Base-by-base conservation (phyloP, 2,797 vertebrate genomes). In the Lepidocolaptes lacrymiger region DNA sequence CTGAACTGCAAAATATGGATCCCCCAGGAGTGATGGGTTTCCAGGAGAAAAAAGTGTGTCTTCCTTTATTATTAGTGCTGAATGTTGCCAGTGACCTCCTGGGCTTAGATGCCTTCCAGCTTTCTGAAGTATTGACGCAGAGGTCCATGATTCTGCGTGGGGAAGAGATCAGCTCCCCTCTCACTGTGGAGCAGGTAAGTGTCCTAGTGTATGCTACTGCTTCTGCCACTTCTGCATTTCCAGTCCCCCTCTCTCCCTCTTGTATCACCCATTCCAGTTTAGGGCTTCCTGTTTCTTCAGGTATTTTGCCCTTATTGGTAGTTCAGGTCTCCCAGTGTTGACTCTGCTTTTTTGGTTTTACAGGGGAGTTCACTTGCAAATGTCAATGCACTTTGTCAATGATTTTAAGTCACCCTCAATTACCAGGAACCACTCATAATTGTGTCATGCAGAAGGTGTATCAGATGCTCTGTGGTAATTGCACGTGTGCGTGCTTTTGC, bases 81-180 rank as follows among this genome's bases (percentile, higher is more conserved):
- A 98, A 97, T 87, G 98, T 98, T 24, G 98, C 98, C 95, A 98
- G 98, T 79, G 99, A 99, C 34, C 98, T 99, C 78, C 98, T 99
- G 74, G 99, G 99, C 64, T 97, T 99, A 94, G 99, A 99, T 17
- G 97, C 98, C 67, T 99, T 99, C 95, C 99, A 99, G 97, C 97
- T 99, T 66, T 99, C 98, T 4, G 99, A 99, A 96, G 99, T 99
- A 87, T 97, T 99, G 97, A 99, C 99, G 3, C 99, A 99, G 48
- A 98, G 99, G 86, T 99, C 99, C 91, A 99, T 99, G 98, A 99
- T 99, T 97, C 97, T 99, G 55, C 97, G 99, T 87, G 99, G 99
- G 83, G 99, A 99, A 93, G 99, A 99, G 97, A 99, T 99, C 97
- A 99, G 99, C 97, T 99, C 99, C 24, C 99, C 99, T 3, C 98